These are phyloP conservation scores for Thecocarcelia acutangulata DNA, from an alignment of 2,888 invertebrate species.

Conservation along the genomic window DNA sequence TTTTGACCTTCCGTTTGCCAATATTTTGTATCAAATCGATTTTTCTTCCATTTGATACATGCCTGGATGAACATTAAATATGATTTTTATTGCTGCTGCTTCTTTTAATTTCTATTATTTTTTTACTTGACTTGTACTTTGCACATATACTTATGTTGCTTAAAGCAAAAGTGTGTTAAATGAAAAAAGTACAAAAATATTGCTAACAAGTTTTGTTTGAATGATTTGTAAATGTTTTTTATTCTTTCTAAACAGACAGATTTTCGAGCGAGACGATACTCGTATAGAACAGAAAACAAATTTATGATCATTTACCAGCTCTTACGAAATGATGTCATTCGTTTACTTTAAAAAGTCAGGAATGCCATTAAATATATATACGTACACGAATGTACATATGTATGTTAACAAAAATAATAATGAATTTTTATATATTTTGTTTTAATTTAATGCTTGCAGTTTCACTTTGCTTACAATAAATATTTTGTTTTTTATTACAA, in stretches of 20 bases:
- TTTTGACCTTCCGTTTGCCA: background rate
- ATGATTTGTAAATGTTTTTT: slow-evolving; percentile 9
- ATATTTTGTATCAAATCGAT: background rate
- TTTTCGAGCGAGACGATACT: background rate
- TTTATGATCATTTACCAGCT: slow-evolving; percentile 1
- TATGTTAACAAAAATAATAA: too few relatives aligned
- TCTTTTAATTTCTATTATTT: slow-evolving; percentile 4
- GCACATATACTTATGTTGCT: background rate
- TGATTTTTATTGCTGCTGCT: background rate
- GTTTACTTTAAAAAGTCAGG: slow-evolving; percentile 1
- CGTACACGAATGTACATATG: too few relatives aligned
- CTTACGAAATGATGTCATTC: slow-evolving; percentile 32
- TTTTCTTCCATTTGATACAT: slow-evolving; percentile 1
- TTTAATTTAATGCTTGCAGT: too few relatives aligned
- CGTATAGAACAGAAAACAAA: background rate
- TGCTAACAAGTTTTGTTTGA: slow-evolving; percentile 14
- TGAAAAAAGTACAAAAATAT: background rate
- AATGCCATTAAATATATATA: too few relatives aligned
- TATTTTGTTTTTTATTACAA: too few relatives aligned
- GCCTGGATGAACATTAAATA: too few relatives aligned
- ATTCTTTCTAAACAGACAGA: background rate
- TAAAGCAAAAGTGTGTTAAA: slow-evolving; percentile 1
- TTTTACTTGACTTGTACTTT: background rate
- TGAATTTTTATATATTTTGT: too few relatives aligned
- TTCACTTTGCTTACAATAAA: too few relatives aligned